Evolutionary conservation across 2,113 vertebrate species (phyloP).

Genomic region (Gracilinanus agilis): DNA sequence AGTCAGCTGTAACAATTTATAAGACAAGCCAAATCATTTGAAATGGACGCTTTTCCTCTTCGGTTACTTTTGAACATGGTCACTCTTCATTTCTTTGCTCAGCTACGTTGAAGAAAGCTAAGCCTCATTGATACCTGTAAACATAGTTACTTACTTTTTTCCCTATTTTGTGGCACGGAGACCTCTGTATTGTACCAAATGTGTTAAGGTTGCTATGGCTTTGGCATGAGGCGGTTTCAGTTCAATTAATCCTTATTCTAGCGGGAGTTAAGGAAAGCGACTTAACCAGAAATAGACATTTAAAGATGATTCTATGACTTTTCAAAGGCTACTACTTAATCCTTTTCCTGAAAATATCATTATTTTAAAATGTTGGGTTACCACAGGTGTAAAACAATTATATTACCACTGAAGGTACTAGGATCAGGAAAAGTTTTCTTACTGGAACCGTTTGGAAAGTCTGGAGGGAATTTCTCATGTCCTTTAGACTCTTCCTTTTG

Average conservation of each 20-base stretch:
- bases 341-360: neutral
- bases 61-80: neutral
- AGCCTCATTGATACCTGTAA: neutral
- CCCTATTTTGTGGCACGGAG: neutral
- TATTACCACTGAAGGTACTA: constrained; percentile 5
- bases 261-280: neutral
- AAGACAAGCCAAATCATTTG: neutral
- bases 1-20: neutral
- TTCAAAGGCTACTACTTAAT: neutral
- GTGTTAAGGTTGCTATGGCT: neutral
- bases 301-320: neutral
- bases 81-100: constrained; percentile 13
- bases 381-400: neutral
- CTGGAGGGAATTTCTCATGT: neutral
- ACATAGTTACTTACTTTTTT: constrained; percentile 1
- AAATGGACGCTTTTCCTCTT: neutral
- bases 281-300: neutral
- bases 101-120: neutral
- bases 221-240: neutral
- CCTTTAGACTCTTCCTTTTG: neutral
- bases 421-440: constrained; percentile 17
- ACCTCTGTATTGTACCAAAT: neutral
- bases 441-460: neutral
- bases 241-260: neutral
- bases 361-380: neutral